Evolutionary conservation across 2,888 invertebrate species (phyloP), one percentile per base, ranked within the genome.

Genomic region (Periphyllus acericola): DNA sequence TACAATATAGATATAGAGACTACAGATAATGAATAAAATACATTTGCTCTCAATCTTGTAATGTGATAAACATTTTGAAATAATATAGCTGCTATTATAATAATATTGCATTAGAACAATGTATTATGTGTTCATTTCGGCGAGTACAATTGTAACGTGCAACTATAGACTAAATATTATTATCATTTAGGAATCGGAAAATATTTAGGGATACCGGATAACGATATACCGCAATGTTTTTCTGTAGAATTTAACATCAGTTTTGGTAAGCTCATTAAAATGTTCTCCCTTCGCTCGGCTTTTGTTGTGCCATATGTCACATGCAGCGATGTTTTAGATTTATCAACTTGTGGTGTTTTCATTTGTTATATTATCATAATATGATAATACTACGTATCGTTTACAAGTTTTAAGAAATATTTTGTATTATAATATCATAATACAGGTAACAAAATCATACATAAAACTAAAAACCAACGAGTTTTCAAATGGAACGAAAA

Each of bases 221-320:
- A 78, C 78, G 52, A 78, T 32, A 21, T 8, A 32, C 29, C 46
- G 21, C 78, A 52, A 78, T 32, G 21, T 19, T 46, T 29, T 17
- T 40, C 40, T 21, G 40, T n/a, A 40, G 40, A 40, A n/a, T 21
- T n/a, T 11, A 40, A 75, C 40, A 40, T 75, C 40, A 75, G 5
- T 36, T 75, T 75, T 75, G 36, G 36, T 36, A 36, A 75, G 40
- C n/a, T 75, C n/a, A 75, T 40, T 75, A 40, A 36, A 40, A 75
- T 40, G n/a, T n/a, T 36, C 14, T 6, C 36, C 40, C 17, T 75
- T 75, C n/a, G 25, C 40, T 14, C 40, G 25, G 25, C 40, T 75
- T 40, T 75, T 75, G 40, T 75, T 75, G 17, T 40, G 55, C 55
- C 14, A 5, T n/a, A 17, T 52, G 55, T 55, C 19, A 21, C 55